Evolutionary conservation across 1,140 invertebrate genomes (phyloP), one percentile per base, ranked within the genome.

Genomic region (Homarus americanus): DNA sequence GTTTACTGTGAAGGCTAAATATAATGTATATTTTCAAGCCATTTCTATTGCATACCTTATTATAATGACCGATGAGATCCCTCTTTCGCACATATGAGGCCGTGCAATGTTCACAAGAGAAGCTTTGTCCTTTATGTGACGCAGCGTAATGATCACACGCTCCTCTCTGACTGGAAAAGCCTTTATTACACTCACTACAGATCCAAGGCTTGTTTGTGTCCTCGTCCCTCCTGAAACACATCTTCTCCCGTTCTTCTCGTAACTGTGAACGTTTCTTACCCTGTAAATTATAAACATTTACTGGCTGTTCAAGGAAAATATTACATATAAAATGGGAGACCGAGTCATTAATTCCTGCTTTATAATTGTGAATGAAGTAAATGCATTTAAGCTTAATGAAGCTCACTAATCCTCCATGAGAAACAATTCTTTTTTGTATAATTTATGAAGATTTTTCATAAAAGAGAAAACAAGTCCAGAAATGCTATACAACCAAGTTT

Each of bases 81-180:
- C 88, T 83, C 72, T 90, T 90, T 9, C 88, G 66, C 17, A 90
- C 88, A 76, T 90, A 90, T 40, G 88, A 84, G 17, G 73, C 88
- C 20, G 24, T 36, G 49, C 88, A 90, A 49, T 83, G 53, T 63
- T 90, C 72, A 63, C 88, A 90, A 1, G 88, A 34, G n/a, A 83
- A 90, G 28, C 38, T 90, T 28, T 83, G 69, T 15, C 88, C 88
- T 7, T 58, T 58, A 20, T 90, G 88, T 49, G 88, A 82, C 17
- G 88, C 79, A 0, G 88, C 88, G 69, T 84, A 90, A 72, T 90
- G 88, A 41, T 90, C 88, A 90, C 88, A 83, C 12, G 88, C 88
- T 38, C 88, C 88, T 7, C 88, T 80, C 80, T 90, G 44, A 28
- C 80, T 63, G 12, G 88, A 90, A 53, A 90, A 90, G 15, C 44